A percentile compares a stretch with the other conserved stretches of the same genome.
phyloP scores from a whole-genome alignment of 2,113 vertebrate species.

The Anarhynchus alexandrinus region DNA sequence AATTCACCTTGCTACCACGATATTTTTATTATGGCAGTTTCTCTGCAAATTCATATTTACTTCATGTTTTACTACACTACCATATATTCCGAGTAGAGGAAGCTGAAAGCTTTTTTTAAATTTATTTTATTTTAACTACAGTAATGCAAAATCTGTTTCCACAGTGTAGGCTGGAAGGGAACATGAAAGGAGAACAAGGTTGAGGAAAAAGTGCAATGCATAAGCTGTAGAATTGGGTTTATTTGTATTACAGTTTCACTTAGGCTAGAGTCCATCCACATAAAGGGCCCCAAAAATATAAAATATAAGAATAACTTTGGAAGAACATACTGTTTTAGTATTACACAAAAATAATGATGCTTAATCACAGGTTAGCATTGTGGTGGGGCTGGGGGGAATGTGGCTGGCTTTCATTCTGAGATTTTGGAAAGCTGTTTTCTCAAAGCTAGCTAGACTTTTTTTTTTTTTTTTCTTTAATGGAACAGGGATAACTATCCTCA shows the following conservation, averaged over 20 bases:
- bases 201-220: neutral
- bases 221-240: neutral
- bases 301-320: neutral
- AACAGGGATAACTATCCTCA: neutral
- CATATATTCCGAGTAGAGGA: neutral
- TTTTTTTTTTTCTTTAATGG: neutral
- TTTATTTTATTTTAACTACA: neutral
- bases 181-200: neutral
- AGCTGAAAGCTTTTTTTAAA: neutral
- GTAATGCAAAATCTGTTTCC: neutral
- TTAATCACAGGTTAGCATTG: neutral
- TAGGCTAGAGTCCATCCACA: neutral
- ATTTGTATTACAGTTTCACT: neutral
- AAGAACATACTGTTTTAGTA: neutral
- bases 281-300: neutral
- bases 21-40: neutral
- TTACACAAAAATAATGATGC: neutral
- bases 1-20: neutral
- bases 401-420: neutral
- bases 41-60: neutral
- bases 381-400: neutral
- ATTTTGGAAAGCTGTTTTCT: neutral
- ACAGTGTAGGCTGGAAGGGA: neutral
- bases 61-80: neutral
- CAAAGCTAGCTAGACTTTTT: neutral